A percentile compares a stretch with the other conserved stretches of the same genome.
These are phyloP conservation scores for Toxotes chatareus DNA, from an alignment of 2,113 vertebrate genomes.

Conservation along the genomic window DNA sequence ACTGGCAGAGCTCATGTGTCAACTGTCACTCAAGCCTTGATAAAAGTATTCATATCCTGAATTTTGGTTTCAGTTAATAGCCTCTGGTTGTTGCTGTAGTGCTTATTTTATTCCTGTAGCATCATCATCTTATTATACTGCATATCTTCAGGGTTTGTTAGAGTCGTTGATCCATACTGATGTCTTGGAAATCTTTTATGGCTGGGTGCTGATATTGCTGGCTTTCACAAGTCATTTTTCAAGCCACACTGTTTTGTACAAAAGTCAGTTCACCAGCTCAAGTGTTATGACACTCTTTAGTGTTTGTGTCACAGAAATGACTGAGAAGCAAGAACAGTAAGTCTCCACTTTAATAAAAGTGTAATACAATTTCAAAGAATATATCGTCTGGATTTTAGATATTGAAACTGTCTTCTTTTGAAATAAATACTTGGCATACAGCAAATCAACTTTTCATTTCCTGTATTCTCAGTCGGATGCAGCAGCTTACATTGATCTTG, in stretches of 20 bases:
- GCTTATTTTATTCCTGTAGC: slow-evolving; percentile 41
- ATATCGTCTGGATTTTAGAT: slow-evolving; percentile 33
- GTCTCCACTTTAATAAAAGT: slow-evolving; percentile 31
- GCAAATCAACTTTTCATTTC: slow-evolving; percentile 49
- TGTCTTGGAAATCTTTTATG: slow-evolving; percentile 40
- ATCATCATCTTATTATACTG: slow-evolving; percentile 27
- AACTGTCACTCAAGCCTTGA: slow-evolving; percentile 65
- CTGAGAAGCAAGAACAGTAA: slow-evolving; percentile 8
- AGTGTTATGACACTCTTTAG: slow-evolving; percentile 32
- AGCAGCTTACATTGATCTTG: slow-evolving; percentile 89
- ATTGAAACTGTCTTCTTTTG: slow-evolving; percentile 17
- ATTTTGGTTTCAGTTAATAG: slow-evolving; percentile 20
- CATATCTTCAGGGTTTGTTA: slow-evolving; percentile 39
- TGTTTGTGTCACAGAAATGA: slow-evolving; percentile 17
- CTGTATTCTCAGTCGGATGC: neutral
- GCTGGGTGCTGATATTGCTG: slow-evolving; percentile 20
- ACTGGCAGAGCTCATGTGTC: slow-evolving; percentile 53
- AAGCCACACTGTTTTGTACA: neutral
- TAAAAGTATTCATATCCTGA: slow-evolving; percentile 65
- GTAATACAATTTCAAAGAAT: slow-evolving; percentile 16
- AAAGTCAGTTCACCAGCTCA: slow-evolving; percentile 9
- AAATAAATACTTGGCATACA: slow-evolving; percentile 15
- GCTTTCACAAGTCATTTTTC: slow-evolving; percentile 45
- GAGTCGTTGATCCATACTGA: slow-evolving; percentile 38
- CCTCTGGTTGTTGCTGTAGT: slow-evolving; percentile 26